A percentile compares a stretch with the other conserved stretches of the same genome.
phyloP scores from a whole-genome alignment of 30 jellyfish, hydroid and myxozoan species.

The Turritopsis dohrnii region DNA sequence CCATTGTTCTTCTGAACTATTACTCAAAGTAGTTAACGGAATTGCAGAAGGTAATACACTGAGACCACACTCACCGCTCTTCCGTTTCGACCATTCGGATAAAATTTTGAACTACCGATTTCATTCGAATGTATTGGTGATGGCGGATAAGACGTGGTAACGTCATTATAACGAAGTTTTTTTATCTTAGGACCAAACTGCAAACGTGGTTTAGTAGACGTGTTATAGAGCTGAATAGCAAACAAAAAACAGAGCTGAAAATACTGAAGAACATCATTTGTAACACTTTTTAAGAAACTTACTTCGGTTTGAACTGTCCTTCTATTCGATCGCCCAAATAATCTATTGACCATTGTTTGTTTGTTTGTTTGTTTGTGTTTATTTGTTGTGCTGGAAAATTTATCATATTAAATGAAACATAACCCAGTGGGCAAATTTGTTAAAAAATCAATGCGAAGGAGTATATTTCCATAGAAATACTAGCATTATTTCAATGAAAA shows the following conservation, averaged over 20 bases:
- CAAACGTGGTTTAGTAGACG: neutral
- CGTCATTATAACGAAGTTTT: neutral
- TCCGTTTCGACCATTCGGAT: neutral
- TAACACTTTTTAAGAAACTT: too few species aligned
- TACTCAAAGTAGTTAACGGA: too few species aligned
- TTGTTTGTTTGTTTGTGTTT: too few species aligned
- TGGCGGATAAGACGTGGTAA: neutral
- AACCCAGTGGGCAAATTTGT: too few species aligned
- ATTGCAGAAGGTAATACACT: too few species aligned
- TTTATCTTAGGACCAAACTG: neutral
- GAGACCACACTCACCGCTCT: neutral
- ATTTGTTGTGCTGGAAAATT: too few species aligned
- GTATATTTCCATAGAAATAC: too few species aligned
- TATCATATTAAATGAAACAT: too few species aligned
- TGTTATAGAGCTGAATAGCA: neutral
- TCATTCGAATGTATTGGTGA: neutral
- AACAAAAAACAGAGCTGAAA: neutral
- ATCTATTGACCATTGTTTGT: neutral
- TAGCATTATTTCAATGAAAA: too few species aligned
- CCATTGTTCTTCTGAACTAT: too few species aligned
- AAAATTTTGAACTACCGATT: neutral
- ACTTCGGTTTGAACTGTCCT: neutral
- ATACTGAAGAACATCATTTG: neutral
- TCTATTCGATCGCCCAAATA: neutral
- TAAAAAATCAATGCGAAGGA: too few species aligned